A percentile compares a stretch with the other conserved stretches of the same genome.
phyloP scores from a whole-genome alignment of 2,888 invertebrate species.

The Cantharis rustica region DNA sequence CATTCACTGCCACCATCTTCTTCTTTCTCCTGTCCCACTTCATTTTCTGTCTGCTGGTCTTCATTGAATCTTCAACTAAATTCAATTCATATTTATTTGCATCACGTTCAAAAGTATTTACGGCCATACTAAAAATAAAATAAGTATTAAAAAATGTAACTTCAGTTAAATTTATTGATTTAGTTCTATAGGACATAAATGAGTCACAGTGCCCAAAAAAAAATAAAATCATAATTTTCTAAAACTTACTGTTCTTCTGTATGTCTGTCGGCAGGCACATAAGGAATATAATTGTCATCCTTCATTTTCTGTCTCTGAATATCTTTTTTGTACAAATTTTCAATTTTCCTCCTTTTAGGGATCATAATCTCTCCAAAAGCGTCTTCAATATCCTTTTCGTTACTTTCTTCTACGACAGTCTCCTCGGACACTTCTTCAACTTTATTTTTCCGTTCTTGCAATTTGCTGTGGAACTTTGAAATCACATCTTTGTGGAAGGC shows the following conservation, averaged over 20 bases:
- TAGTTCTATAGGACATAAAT: no score
- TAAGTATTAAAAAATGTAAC: no score
- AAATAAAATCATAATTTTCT: neutral
- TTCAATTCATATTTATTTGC: constrained; percentile 82
- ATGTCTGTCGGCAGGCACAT: constrained; percentile 81
- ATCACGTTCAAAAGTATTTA: constrained; percentile 79
- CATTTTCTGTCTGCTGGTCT: constrained; percentile 65
- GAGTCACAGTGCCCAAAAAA: no score
- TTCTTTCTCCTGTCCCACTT: constrained; percentile 96
- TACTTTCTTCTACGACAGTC: constrained; percentile 53
- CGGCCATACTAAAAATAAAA: constrained; percentile 64
- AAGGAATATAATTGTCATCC: constrained; percentile 85
- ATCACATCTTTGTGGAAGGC: constrained; percentile 70
- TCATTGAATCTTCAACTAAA: constrained; percentile 78
- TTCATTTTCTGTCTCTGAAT: constrained; percentile 60
- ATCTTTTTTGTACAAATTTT: constrained; percentile 63
- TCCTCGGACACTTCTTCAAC: constrained; percentile 31
- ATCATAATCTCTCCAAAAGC: constrained; percentile 63
- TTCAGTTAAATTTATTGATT: no score
- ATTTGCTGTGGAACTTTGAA: constrained; percentile 53
- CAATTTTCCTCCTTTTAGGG: constrained; percentile 63
- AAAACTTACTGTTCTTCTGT: constrained; percentile 76
- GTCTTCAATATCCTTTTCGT: constrained; percentile 60
- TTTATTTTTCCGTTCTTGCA: constrained; percentile 50
- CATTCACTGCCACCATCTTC: constrained; percentile 83